A percentile compares a stretch with the other conserved stretches of the same genome.
Conservation (phyloP, 2,888 invertebrate species). For the Tetropium fuscum region DNA sequence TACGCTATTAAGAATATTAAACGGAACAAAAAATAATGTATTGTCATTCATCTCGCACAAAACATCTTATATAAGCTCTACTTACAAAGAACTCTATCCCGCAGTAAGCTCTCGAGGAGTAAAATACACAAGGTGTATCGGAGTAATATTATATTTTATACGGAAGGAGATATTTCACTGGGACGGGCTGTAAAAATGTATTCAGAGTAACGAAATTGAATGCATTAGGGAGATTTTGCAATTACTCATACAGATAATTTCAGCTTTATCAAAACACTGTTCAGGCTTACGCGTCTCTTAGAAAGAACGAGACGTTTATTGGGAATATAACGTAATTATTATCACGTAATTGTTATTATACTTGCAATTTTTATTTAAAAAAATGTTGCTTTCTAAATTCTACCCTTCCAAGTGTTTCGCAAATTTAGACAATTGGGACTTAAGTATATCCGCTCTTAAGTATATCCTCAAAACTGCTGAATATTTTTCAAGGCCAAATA, state of each 20-base stretch:
- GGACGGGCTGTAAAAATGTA: constrained; percentile 21
- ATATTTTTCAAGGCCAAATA: no score
- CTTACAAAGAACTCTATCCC: constrained; percentile 20
- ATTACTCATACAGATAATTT: neutral
- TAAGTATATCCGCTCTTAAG: no score
- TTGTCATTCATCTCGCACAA: constrained; percentile 24
- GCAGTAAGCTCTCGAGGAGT: constrained; percentile 25
- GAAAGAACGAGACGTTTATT: no score
- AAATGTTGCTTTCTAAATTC: no score
- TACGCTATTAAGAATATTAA: constrained; percentile 27
- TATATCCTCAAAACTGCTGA: no score
- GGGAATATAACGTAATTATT: no score
- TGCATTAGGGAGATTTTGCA: constrained; percentile 8
- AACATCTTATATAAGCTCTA: constrained; percentile 24
- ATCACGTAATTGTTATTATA: no score
- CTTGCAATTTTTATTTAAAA: no score
- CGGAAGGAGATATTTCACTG: constrained; percentile 14
- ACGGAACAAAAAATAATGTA: constrained; percentile 20
- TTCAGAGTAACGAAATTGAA: neutral
- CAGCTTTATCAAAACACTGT: no score
- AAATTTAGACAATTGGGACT: no score
- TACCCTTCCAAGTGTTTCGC: no score
- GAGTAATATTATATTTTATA: constrained; percentile 18
- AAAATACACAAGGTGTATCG: constrained; percentile 27
- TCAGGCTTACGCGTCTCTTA: no score